Evolutionary conservation across 1,140 invertebrate species (phyloP).

Genomic region (Lepidurus arcticus): DNA sequence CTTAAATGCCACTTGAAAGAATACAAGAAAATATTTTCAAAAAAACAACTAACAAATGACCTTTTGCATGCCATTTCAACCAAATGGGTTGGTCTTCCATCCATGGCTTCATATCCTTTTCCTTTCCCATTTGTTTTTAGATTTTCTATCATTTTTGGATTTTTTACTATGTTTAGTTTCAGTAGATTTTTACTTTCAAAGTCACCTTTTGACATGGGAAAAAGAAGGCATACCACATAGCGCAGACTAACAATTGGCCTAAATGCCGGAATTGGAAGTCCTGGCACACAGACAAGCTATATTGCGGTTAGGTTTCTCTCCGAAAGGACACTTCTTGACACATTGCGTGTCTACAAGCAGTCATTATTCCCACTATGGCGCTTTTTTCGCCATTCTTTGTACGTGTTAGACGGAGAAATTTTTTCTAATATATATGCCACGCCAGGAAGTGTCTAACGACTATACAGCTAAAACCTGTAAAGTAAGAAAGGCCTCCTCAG

Average conservation of each 20-base stretch:
- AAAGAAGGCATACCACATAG: not conserved
- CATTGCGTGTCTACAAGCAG: not conserved
- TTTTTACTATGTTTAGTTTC: too few species aligned
- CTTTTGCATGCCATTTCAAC: too few species aligned
- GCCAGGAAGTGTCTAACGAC: too few species aligned
- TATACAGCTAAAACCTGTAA: too few species aligned
- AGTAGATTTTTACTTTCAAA: too few species aligned
- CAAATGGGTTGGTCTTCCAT: not conserved
- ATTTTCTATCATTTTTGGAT: too few species aligned
- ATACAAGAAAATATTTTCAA: not conserved
- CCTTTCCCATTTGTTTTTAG: not conserved
- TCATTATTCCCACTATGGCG: not conserved
- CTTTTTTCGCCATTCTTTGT: not conserved
- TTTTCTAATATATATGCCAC: too few species aligned
- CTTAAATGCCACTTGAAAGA: not conserved
- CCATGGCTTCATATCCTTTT: conserved; percentile 2
- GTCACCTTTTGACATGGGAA: not conserved
- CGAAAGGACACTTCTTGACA: not conserved
- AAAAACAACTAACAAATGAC: not conserved
- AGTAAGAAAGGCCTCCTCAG: too few species aligned
- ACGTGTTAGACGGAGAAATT: too few species aligned
- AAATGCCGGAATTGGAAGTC: not conserved
- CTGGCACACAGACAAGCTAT: not conserved
- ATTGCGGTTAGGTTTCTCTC: not conserved
- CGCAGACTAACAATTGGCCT: not conserved